Evolutionary conservation across 2,797 vertebrate species (phyloP).

Genomic region (Psittacula derbiana): DNA sequence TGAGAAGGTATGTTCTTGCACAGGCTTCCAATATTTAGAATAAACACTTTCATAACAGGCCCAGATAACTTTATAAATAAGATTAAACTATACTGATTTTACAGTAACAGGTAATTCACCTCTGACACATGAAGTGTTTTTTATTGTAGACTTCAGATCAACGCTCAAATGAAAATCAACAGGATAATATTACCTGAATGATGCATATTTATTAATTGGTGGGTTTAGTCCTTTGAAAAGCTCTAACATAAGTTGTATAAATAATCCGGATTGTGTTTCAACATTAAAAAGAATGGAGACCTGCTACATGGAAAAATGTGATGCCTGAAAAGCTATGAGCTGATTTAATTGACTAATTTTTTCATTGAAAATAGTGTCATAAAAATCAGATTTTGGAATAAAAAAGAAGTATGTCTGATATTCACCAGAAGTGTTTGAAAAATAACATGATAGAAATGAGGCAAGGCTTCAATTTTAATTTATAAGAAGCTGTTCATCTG

Average conservation of each 20-base stretch:
- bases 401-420: not conserved
- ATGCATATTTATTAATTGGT: not conserved
- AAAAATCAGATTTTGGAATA: not conserved
- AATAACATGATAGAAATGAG: not conserved
- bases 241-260: not conserved
- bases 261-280: not conserved
- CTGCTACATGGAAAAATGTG: not conserved
- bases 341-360: not conserved
- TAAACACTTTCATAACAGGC: not conserved
- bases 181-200: not conserved
- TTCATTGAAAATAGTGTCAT: not conserved
- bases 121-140: not conserved
- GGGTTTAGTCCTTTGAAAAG: not conserved
- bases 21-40: not conserved
- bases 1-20: not conserved
- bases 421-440: not conserved
- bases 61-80: not conserved
- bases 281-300: not conserved
- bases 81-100: not conserved
- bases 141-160: not conserved
- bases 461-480: not conserved
- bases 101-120: not conserved
- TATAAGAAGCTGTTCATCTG: not conserved
- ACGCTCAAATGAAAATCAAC: not conserved
- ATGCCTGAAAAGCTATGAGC: not conserved